Conservation (phyloP, 2,113 vertebrate genomes). For the Nesoenas mayeri region DNA sequence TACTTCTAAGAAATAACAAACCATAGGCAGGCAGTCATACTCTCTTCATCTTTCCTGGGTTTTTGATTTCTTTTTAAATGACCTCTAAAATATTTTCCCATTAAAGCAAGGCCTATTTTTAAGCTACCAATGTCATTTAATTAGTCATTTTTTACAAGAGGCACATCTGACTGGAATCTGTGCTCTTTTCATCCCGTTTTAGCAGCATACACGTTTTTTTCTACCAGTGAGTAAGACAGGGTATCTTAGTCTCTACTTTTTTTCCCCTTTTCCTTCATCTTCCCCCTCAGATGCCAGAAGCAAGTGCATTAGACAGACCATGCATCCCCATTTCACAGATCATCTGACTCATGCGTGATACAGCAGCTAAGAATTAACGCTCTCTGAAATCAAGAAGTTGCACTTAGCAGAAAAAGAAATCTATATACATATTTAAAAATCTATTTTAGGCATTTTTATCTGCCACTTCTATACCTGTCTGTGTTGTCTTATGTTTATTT, state of each 20-base stretch:
- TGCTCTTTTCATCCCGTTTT: neutral
- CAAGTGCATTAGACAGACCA: neutral
- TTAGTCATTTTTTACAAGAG: slow-evolving; percentile 32
- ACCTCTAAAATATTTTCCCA: slow-evolving; percentile 39
- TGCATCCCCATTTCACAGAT: neutral
- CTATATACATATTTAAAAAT: neutral
- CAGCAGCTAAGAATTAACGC: neutral
- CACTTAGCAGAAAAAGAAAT: neutral
- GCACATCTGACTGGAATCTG: slow-evolving; percentile 39
- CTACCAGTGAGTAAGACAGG: neutral
- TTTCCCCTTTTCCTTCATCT: neutral
- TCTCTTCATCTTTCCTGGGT: neutral
- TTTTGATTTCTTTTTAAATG: neutral
- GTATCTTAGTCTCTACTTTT: neutral
- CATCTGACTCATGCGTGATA: neutral
- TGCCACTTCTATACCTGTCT: neutral
- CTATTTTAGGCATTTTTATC: neutral
- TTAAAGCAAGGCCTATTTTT: slow-evolving; percentile 49
- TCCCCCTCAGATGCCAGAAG: neutral
- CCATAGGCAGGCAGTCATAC: neutral
- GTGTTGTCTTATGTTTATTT: neutral
- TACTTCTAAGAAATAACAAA: slow-evolving; percentile 21
- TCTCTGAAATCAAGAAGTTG: neutral
- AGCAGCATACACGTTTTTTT: neutral
- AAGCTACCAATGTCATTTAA: neutral